phyloP scores from a whole-genome alignment of 30 jellyfish, hydroid and myxozoan genomes.

The Cassiopea xamachana region DNA sequence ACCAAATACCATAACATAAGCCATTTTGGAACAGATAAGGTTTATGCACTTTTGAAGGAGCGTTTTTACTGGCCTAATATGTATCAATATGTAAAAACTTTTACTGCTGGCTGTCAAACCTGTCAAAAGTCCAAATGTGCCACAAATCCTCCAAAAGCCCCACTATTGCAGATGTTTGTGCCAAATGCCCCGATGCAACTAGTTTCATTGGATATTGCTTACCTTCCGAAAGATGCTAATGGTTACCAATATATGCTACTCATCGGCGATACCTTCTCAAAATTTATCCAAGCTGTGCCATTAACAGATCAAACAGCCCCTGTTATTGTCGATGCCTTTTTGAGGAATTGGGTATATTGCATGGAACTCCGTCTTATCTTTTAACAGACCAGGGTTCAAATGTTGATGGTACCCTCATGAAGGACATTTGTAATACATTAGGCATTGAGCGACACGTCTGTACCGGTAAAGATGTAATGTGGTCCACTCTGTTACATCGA shows the following conservation, averaged over 20 bases:
- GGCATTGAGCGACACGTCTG: slow-evolving; percentile 63
- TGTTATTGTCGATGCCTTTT: slow-evolving; percentile 35
- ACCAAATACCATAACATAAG: slow-evolving; percentile 30
- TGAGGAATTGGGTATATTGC: not conserved
- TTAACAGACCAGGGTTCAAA: slow-evolving; percentile 52
- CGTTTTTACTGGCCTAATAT: slow-evolving; percentile 68
- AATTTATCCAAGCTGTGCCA: slow-evolving; percentile 55
- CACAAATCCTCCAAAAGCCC: slow-evolving; percentile 71
- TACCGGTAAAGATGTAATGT: slow-evolving; percentile 44
- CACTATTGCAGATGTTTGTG: slow-evolving; percentile 40
- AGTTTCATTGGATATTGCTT: slow-evolving; percentile 53
- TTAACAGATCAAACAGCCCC: slow-evolving; percentile 60
- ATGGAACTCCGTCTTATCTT: slow-evolving; percentile 53
- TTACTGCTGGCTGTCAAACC: slow-evolving; percentile 22
- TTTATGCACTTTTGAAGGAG: slow-evolving; percentile 44
- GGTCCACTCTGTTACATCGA: slow-evolving; percentile 46
- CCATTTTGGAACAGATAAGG: slow-evolving; percentile 61
- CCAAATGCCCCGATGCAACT: slow-evolving; percentile 63
- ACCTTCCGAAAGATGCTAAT: slow-evolving; percentile 33
- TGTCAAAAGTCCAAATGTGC: slow-evolving; percentile 62
- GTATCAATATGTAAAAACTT: slow-evolving; percentile 29
- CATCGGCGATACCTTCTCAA: slow-evolving; percentile 60
- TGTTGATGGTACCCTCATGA: slow-evolving; percentile 48
- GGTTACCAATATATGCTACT: slow-evolving; percentile 59
- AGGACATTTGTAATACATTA: slow-evolving; percentile 29